Percentiles rank a stretch among this genome's conserved stretches.
phyloP scores from a whole-genome alignment of 2,797 vertebrate species.

The Danio choprae region DNA sequence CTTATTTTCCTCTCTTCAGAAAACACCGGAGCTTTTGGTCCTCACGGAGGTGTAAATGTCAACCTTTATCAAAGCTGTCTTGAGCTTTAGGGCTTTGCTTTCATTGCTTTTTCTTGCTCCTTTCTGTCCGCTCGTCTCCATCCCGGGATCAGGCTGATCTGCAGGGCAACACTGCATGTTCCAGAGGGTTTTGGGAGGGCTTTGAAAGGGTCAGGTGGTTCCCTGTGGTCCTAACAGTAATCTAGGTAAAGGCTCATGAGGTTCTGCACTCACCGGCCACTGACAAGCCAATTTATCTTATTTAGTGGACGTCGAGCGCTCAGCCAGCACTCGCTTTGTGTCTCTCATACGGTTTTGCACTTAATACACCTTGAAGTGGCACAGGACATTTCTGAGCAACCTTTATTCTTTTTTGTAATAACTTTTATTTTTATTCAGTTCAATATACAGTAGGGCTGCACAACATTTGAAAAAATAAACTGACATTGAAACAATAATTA shows the following conservation, averaged over 20 bases:
- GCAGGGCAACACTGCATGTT: background rate
- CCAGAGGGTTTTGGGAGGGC: background rate
- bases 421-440: too few species aligned
- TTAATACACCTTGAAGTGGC: background rate
- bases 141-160: conserved; percentile 17
- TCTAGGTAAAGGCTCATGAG: conserved; percentile 29
- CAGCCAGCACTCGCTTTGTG: conserved; percentile 6
- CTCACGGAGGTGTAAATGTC: conserved; percentile 3
- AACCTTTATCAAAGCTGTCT: conserved; percentile 13
- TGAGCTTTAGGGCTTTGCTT: conserved; percentile 19
- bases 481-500: too few species aligned
- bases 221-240: conserved; percentile 29
- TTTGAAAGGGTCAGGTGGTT: conserved; percentile 32
- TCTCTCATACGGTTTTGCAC: conserved; percentile 13
- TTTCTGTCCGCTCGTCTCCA: conserved; percentile 16
- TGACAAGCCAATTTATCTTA: conserved; percentile 41
- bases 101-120: conserved; percentile 17
- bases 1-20: background rate
- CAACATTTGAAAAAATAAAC: too few species aligned
- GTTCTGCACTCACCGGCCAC: conserved; percentile 30
- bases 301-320: conserved; percentile 30
- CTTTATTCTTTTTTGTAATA: background rate
- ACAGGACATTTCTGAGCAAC: background rate
- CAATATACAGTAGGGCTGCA: too few species aligned
- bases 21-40: background rate